Evolutionary conservation across 2,113 vertebrate species (phyloP), one percentile per base, ranked within the genome.

Genomic region (Spea multiplicata): DNA sequence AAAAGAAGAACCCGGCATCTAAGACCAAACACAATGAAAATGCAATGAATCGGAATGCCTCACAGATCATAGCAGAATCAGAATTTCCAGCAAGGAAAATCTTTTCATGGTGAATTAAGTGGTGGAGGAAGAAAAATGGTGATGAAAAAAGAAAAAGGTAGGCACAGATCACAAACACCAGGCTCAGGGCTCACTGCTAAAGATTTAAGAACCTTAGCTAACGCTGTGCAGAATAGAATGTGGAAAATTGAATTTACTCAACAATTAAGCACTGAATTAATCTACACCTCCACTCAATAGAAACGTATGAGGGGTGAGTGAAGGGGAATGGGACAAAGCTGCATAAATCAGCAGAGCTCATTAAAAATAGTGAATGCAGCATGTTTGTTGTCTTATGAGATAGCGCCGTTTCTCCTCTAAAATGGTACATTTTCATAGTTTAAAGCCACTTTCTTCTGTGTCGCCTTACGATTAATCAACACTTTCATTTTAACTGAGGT

Each of bases 21-120:
- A 91, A 96, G 92, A 93, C 90, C 89, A 89, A 88, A 90, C 95
- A 97, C 96, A 98, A 97, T 97, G 94, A 93, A 93, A 97, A 96
- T 92, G 95, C 95, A 95, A 92, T 92, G 95, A 95, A 94, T 96
- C 92, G 94, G 96, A 98, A 99, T 97, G 96, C 94, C 94, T 99
- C 95, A 94, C 92, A 93, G 96, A 98, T 98, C 97, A 97, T 95
- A 96, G 96, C 86, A 88, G 95, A 97, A 97, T 98, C 95, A 95
- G 95, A 97, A 97, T 99, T 97, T 98, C 96, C 96, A 97, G 95
- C 95, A 95, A 97, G 96, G 95, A 97, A 97, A 98, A 98, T 97
- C 96, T 99, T 97, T 98, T 99, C 96, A 98, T 93, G 96, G 95
- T 88, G 94, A 98, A 98, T 99, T 97, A 98, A 95, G 94, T 93